These are phyloP conservation scores for Halyomorpha halys DNA, from an alignment of 1,140 invertebrate species.

Conservation along the genomic window DNA sequence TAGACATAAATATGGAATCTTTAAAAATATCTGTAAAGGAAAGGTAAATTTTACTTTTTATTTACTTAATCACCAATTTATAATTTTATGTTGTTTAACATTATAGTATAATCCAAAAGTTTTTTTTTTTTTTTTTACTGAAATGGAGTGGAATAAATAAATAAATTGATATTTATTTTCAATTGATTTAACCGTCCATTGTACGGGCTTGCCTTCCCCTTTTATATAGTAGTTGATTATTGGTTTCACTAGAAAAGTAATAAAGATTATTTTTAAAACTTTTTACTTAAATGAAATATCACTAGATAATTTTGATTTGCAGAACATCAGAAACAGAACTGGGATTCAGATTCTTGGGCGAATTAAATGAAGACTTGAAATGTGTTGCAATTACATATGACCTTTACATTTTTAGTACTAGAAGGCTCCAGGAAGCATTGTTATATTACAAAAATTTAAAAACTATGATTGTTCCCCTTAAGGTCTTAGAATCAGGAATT, in stretches of 20 bases:
- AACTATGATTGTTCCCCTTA: conserved; percentile 25
- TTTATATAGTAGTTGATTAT: no score
- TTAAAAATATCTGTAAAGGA: not conserved
- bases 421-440: conserved; percentile 28
- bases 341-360: conserved; percentile 18
- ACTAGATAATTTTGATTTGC: not conserved
- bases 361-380: conserved; percentile 23
- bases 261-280: not conserved
- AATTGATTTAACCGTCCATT: no score
- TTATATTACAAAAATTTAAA: conserved; percentile 26
- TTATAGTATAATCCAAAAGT: no score
- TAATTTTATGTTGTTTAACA: no score
- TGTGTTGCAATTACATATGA: conserved; percentile 3
- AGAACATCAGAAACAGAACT: not conserved
- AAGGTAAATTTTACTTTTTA: conserved; percentile 17
- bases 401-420: conserved; percentile 24
- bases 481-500: conserved; percentile 26
- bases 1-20: not conserved
- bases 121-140: no score
- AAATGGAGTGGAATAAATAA: no score
- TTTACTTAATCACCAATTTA: not conserved
- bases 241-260: not conserved
- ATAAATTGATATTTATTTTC: no score
- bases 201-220: no score
- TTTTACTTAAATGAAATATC: not conserved